These are phyloP conservation scores for Vultur gryphus DNA, from an alignment of 2,797 vertebrate genomes.

Conservation along the genomic window DNA sequence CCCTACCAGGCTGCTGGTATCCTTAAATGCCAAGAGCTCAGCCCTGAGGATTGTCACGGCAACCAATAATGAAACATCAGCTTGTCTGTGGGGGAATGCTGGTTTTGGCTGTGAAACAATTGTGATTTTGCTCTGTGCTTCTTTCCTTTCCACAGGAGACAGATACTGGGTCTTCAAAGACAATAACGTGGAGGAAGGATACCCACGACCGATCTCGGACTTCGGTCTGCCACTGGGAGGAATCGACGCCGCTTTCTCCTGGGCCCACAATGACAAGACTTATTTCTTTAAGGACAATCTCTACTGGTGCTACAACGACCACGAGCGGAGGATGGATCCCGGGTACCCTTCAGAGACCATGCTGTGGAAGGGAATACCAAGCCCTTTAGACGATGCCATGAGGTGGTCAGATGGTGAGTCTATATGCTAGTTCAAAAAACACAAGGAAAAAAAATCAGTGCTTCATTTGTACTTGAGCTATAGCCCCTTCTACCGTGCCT, in stretches of 20 bases:
- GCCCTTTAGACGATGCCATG: constrained; percentile 89
- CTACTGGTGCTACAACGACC: constrained; percentile 94
- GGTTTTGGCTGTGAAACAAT: neutral
- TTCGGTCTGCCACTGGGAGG: constrained; percentile 88
- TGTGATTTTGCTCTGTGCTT: neutral
- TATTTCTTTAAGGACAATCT: constrained; percentile 95
- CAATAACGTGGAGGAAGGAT: constrained; percentile 93
- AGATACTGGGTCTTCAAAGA: constrained; percentile 98
- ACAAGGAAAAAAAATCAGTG: neutral
- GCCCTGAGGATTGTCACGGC: neutral
- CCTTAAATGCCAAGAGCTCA: neutral
- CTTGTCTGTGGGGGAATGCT: accelerated
- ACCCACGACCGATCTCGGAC: constrained; percentile 90
- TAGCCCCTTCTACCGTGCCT: neutral
- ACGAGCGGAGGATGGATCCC: constrained; percentile 84
- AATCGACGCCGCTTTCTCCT: constrained; percentile 90
- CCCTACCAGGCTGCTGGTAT: neutral
- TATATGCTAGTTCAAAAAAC: neutral
- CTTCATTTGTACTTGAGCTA: neutral
- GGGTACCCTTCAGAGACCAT: constrained; percentile 88
- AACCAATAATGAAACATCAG: neutral
- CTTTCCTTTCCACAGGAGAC: constrained; percentile 77
- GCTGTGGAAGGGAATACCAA: constrained; percentile 90
- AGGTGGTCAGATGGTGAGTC: constrained; percentile 94
- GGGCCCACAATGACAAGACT: constrained; percentile 94